phyloP scores from a whole-genome alignment of 2,113 vertebrate genomes.

The Cyanistes caeruleus region DNA sequence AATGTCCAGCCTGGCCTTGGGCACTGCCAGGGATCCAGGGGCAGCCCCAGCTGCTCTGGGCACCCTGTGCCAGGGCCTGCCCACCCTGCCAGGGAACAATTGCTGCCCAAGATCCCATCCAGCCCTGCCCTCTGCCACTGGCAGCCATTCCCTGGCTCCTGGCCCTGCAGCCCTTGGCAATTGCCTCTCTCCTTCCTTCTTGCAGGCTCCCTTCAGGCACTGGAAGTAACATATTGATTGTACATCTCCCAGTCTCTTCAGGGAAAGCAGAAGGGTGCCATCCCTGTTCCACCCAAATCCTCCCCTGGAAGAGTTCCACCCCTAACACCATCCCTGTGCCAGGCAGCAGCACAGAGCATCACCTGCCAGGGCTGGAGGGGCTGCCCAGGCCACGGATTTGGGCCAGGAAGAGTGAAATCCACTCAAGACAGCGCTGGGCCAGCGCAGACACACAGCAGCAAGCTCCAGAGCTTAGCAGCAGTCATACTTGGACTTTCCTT shows the following conservation, averaged over 20 bases:
- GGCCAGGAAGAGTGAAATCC: not conserved
- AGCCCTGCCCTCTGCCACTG: not conserved
- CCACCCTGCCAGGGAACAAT: not conserved
- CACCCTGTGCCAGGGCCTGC: not conserved
- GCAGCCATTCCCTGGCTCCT: not conserved
- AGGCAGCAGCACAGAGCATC: not conserved
- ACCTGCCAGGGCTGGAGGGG: not conserved
- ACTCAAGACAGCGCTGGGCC: not conserved
- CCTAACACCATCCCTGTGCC: not conserved
- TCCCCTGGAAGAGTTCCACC: not conserved
- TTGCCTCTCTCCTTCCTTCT: not conserved
- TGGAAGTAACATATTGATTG: not conserved
- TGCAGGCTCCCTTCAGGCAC: not conserved
- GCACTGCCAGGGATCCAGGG: not conserved
- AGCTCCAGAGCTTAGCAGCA: not conserved
- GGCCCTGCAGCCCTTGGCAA: rapidly evolving
- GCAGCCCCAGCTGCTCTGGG: not conserved
- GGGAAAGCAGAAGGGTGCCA: not conserved
- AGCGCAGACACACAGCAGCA: not conserved
- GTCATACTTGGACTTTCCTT: not conserved
- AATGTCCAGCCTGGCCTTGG: not conserved
- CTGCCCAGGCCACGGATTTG: not conserved
- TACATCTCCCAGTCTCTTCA: not conserved
- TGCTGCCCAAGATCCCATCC: not conserved
- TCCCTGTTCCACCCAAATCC: not conserved